Evolutionary conservation across 1,140 invertebrate species (phyloP).

Genomic region (Diuraphis noxia): DNA sequence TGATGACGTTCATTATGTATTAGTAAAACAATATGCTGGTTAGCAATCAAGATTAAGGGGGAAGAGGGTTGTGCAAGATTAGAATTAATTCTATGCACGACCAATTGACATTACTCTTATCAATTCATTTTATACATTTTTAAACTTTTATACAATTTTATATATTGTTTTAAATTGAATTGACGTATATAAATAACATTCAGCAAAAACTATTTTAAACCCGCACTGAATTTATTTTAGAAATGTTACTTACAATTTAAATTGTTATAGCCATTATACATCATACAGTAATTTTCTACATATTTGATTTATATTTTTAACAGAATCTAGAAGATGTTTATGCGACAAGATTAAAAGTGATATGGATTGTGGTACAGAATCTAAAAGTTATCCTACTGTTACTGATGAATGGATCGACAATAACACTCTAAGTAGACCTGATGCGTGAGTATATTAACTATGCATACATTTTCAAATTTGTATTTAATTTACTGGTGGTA

Average conservation of each 20-base stretch:
- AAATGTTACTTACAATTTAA: background rate
- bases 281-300: background rate
- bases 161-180: background rate
- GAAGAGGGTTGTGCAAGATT: too few species aligned
- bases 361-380: slow-evolving; percentile 52
- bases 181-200: too few species aligned
- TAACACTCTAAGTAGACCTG: slow-evolving; percentile 51
- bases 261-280: background rate
- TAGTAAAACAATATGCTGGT: background rate
- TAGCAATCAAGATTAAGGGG: background rate
- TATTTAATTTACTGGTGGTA: background rate
- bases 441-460: background rate
- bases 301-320: background rate
- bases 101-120: too few species aligned
- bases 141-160: background rate
- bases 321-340: slow-evolving; percentile 38
- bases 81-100: too few species aligned
- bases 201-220: background rate
- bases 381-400: slow-evolving; percentile 50
- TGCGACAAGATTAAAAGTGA: slow-evolving; percentile 50
- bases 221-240: background rate
- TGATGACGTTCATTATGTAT: background rate
- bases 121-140: background rate
- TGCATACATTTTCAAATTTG: background rate
- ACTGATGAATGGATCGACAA: slow-evolving; percentile 52